These are phyloP conservation scores for Fistularia tabacaria DNA, from an alignment of 2,797 vertebrate species.

Conservation along the genomic window DNA sequence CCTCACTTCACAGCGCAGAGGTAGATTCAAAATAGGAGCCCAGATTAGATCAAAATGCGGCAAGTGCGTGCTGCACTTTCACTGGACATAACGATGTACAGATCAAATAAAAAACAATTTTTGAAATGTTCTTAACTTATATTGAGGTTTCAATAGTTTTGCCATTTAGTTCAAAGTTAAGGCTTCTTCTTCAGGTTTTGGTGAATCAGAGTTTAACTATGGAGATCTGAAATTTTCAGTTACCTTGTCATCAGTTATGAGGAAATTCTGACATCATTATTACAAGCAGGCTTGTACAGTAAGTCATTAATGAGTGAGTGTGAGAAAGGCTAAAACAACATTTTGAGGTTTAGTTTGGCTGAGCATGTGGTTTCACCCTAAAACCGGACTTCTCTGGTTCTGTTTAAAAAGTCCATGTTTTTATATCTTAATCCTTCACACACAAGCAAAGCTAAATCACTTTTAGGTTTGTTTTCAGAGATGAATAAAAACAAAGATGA, in stretches of 20 bases:
- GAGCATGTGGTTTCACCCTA: slow-evolving; percentile 28
- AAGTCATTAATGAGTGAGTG: slow-evolving; percentile 39
- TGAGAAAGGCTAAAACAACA: slow-evolving; percentile 61
- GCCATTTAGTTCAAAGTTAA: too few relatives aligned
- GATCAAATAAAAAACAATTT: too few relatives aligned
- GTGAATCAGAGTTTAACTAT: neutral
- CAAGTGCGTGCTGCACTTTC: too few relatives aligned
- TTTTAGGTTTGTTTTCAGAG: slow-evolving; percentile 10
- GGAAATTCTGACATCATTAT: slow-evolving; percentile 40
- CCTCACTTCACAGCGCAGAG: too few relatives aligned
- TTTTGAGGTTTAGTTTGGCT: slow-evolving; percentile 54
- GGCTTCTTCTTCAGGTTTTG: too few relatives aligned
- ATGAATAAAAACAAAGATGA: too few relatives aligned
- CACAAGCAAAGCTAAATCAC: slow-evolving; percentile 12
- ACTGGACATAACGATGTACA: too few relatives aligned
- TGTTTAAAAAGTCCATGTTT: slow-evolving; percentile 1
- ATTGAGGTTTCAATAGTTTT: too few relatives aligned
- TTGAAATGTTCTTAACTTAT: too few relatives aligned
- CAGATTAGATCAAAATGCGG: too few relatives aligned
- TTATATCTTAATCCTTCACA: slow-evolving; percentile 3
- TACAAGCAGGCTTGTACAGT: slow-evolving; percentile 16
- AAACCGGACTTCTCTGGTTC: slow-evolving; percentile 21
- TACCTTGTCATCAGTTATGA: slow-evolving; percentile 1
- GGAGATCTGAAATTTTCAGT: slow-evolving; percentile 4
- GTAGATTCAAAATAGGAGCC: too few relatives aligned